Base-by-base conservation (phyloP, 2,888 invertebrate genomes). In the Drosophila hamatofila region DNA sequence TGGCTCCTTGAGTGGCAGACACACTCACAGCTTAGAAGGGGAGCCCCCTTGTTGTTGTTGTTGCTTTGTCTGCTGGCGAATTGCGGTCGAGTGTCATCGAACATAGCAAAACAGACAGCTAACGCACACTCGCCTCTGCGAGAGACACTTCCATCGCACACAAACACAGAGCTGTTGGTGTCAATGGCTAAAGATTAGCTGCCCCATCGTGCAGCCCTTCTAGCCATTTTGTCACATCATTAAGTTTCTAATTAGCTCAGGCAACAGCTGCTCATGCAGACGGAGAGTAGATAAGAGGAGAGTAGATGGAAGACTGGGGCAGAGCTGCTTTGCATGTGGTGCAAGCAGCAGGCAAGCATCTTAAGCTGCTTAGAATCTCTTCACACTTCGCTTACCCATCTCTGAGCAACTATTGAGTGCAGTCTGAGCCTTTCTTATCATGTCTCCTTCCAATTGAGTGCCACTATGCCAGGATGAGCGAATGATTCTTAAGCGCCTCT, bases 61-160 rank as follows among this genome's bases (percentile, higher is more conserved):
- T 67, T 52, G 68, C 46, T 68, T 46, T 58, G 68, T 66, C n/a
- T 37, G 52, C 57, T 78, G 42, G 55, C 58, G 71, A 84, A 87
- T 85, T 85, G 88, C 75, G 87, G 83, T 80, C 71, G 72, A 86
- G 81, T 75, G 68, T 66, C 89, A 86, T 83, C 75, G 86, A 83
- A 75, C 69, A 78, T 27, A 49, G 48, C 27, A 65, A 27, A 67
- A 48, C 60, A 30, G 68, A 62, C 66, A 59, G n/a, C n/a, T n/a
- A n/a, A 54, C 39, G 58, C 48, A 55, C 58, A 30, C 21, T 35
- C 44, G 14, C 27, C 18, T 9, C 16, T 30, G 30, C 11, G 30
- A 25, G 8, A 46, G 16, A 16, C 8, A 11, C n/a, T 37, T 8
- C 30, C 2, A 9, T 16, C 6, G 35, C 7, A 35, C 16, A 35